Percentiles rank a stretch among this genome's conserved stretches.
These are phyloP conservation scores for Melangyna quadrimaculata DNA, from an alignment of 2,888 invertebrate species.

Conservation along the genomic window DNA sequence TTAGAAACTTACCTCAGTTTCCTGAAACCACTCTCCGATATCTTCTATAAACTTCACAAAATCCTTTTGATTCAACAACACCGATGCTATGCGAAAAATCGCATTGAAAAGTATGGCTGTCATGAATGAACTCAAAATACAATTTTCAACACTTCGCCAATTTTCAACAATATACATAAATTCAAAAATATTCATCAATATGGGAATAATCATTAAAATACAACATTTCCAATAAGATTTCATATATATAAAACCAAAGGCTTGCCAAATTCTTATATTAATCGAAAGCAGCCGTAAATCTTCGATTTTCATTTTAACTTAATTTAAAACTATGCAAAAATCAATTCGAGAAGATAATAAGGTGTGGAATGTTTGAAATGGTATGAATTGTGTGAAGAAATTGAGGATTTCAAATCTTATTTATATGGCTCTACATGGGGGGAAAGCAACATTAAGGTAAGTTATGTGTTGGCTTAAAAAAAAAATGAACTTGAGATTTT, in stretches of 20 bases:
- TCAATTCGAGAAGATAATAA: background rate
- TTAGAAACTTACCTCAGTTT: constrained; percentile 57
- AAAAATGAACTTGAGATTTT: background rate
- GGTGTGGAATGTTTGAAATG: background rate
- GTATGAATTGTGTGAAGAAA: background rate
- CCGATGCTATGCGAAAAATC: constrained; percentile 55
- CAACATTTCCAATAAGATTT: constrained; percentile 26
- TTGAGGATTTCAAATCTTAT: background rate
- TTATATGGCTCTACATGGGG: background rate
- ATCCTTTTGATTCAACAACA: constrained; percentile 60
- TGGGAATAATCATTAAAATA: constrained; percentile 9
- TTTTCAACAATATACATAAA: constrained; percentile 39
- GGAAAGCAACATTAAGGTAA: background rate
- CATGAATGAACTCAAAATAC: constrained; percentile 70
- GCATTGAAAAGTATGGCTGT: constrained; percentile 70
- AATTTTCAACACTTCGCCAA: constrained; percentile 43
- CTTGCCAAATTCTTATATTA: constrained; percentile 70
- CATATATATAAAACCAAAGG: constrained; percentile 62
- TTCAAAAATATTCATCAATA: constrained; percentile 47
- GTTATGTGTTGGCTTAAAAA: background rate
- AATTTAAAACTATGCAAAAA: too few species aligned
- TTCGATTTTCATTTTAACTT: constrained; percentile 52
- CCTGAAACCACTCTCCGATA: constrained; percentile 59
- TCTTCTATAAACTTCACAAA: constrained; percentile 59
- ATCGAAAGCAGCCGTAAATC: constrained; percentile 60